Conservation (phyloP, 2,113 vertebrate genomes). For the Proterorhinus semilunaris region DNA sequence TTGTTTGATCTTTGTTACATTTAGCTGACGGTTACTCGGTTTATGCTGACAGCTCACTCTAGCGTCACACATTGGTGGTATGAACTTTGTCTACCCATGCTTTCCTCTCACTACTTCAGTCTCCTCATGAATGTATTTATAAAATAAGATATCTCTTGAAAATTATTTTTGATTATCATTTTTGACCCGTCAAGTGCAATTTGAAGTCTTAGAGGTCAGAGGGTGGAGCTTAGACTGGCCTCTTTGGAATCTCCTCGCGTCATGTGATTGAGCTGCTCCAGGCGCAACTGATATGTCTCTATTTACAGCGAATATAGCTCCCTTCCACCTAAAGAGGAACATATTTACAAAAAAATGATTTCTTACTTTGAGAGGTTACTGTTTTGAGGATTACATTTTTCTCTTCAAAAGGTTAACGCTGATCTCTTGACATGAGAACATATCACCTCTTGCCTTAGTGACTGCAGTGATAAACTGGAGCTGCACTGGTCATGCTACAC, state of each 20-base stretch:
- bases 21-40: no score
- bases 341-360: background rate
- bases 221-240: constrained; percentile 32
- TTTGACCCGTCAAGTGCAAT: no score
- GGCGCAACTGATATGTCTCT: constrained; percentile 56
- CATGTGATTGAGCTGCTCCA: constrained; percentile 35
- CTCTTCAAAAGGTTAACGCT: background rate
- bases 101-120: background rate
- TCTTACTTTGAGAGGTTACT: background rate
- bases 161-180: no score
- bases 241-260: constrained; percentile 47
- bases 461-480: constrained; percentile 41
- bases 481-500: constrained; percentile 49
- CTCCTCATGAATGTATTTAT: background rate
- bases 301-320: constrained; percentile 51
- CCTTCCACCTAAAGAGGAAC: background rate
- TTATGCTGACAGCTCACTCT: no score
- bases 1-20: no score
- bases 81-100: background rate
- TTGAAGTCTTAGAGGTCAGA: background rate
- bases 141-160: no score
- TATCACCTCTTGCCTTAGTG: constrained; percentile 19
- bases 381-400: background rate
- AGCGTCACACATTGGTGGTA: no score
- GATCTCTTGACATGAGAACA: constrained; percentile 18